phyloP scores from a whole-genome alignment of 2,113 vertebrate species.

The Oncorhynchus gorbuscha region DNA sequence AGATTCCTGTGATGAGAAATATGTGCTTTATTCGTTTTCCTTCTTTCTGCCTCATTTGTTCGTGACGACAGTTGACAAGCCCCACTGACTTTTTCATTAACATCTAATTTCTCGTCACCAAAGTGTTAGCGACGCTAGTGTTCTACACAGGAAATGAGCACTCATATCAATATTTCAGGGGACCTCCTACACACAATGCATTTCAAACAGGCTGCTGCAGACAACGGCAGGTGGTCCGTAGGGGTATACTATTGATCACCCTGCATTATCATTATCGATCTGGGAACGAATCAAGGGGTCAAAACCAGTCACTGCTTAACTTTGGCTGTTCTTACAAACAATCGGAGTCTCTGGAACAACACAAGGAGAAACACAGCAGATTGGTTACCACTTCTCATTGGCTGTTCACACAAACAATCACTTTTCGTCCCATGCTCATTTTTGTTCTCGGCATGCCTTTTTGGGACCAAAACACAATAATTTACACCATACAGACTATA shows the following conservation, averaged over 20 bases:
- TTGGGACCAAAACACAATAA: too few species aligned
- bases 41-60: conserved; percentile 55
- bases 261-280: conserved; percentile 56
- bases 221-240: conserved; percentile 28
- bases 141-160: conserved; percentile 66
- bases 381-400: background rate
- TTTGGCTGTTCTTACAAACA: conserved; percentile 6
- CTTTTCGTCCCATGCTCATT: too few species aligned
- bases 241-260: conserved; percentile 38
- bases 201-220: conserved; percentile 40
- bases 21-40: conserved; percentile 46
- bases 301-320: conserved; percentile 19
- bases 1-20: conserved; percentile 38
- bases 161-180: conserved; percentile 56
- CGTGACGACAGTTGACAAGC: conserved; percentile 60
- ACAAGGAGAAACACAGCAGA: background rate
- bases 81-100: conserved; percentile 66
- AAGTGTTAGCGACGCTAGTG: conserved; percentile 11
- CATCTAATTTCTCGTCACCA: conserved; percentile 49
- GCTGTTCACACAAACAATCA: too few species aligned
- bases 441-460: too few species aligned
- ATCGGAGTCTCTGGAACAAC: background rate
- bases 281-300: conserved; percentile 22
- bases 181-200: conserved; percentile 48
- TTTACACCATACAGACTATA: too few species aligned